These are phyloP conservation scores for Psilanteris sp. DNA, from an alignment of 1,140 invertebrate genomes.

Conservation along the genomic window DNA sequence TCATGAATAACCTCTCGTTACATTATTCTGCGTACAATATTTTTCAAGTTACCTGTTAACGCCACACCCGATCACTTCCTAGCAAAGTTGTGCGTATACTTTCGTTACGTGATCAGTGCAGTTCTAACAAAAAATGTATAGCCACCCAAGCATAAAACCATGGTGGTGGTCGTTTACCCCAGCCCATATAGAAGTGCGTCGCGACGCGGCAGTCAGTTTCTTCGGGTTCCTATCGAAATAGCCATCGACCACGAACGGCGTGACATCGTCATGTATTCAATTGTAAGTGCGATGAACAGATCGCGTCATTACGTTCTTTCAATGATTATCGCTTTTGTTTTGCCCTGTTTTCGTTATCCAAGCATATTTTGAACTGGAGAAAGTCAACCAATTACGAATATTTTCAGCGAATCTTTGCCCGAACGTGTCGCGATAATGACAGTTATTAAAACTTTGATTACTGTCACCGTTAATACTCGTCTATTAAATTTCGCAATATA, in stretches of 20 bases:
- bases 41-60: constrained; percentile 34
- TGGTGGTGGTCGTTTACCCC: constrained; percentile 67
- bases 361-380: no score
- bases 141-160: constrained; percentile 62
- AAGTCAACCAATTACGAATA: background rate
- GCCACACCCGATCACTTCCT: constrained; percentile 71
- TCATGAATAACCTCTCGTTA: constrained; percentile 9
- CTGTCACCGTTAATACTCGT: no score
- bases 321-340: no score
- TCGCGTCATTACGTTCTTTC: no score
- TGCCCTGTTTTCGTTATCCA: no score
- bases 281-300: constrained; percentile 70
- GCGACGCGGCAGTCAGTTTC: constrained; percentile 72
- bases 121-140: constrained; percentile 60
- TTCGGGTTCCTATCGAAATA: constrained; percentile 71
- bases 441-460: no score
- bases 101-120: constrained; percentile 64
- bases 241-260: constrained; percentile 52
- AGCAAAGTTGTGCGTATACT: constrained; percentile 37
- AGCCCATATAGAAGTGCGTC: constrained; percentile 78
- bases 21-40: constrained; percentile 7
- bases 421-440: no score
- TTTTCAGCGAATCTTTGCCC: no score
- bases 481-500: no score
- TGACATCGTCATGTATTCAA: constrained; percentile 68